These are phyloP conservation scores for Synanthedon tipuliformis DNA, from an alignment of 2,888 invertebrate genomes.

Conservation along the genomic window DNA sequence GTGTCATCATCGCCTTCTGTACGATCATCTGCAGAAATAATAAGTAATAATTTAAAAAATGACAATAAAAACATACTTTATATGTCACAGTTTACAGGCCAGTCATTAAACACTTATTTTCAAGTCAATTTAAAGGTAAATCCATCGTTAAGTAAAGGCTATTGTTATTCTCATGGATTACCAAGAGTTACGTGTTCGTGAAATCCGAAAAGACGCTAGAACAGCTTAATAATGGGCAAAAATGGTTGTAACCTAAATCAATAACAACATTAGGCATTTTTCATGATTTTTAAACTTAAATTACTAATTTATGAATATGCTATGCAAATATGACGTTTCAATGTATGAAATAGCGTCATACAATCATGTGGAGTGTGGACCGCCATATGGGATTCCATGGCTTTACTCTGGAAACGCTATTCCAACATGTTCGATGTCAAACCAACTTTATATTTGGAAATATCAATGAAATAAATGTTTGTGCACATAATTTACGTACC, in stretches of 20 bases:
- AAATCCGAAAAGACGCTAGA: slow-evolving; percentile 3
- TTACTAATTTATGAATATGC: slow-evolving; percentile 18
- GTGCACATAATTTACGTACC: slow-evolving; percentile 38
- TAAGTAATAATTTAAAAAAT: not conserved
- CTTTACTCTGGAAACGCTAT: slow-evolving; percentile 64
- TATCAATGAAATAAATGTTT: slow-evolving; percentile 20
- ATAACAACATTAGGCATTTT: slow-evolving; percentile 21
- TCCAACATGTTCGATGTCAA: slow-evolving; percentile 48
- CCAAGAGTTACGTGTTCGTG: not conserved
- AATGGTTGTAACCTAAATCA: slow-evolving; percentile 47
- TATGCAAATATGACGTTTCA: slow-evolving; percentile 22
- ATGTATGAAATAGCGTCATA: slow-evolving; percentile 56
- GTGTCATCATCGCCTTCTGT: slow-evolving; percentile 65
- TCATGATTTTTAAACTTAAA: slow-evolving; percentile 13
- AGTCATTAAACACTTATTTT: no score
- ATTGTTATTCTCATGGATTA: not conserved
- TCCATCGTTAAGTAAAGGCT: no score
- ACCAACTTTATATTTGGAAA: slow-evolving; percentile 20
- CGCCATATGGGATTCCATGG: slow-evolving; percentile 71
- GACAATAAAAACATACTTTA: no score
- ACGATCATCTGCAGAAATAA: slow-evolving; percentile 42
- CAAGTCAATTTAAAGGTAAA: no score
- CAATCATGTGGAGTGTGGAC: slow-evolving; percentile 67
- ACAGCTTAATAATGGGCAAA: slow-evolving; percentile 29
- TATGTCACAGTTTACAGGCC: no score